phyloP scores from a whole-genome alignment of 2,797 vertebrate species.

The Sebastes hubbsi region DNA sequence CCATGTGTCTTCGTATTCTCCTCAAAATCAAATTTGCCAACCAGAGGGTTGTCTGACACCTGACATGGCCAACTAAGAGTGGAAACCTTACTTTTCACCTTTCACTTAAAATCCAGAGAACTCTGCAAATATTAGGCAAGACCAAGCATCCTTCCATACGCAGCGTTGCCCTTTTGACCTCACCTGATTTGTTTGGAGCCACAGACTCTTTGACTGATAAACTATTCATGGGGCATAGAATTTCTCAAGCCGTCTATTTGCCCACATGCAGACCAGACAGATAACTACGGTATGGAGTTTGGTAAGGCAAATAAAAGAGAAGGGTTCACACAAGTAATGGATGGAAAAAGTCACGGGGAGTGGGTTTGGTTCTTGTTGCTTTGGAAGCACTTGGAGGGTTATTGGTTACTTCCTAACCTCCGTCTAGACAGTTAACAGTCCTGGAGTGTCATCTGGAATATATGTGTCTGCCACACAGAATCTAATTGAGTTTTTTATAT shows the following conservation, averaged over 20 bases:
- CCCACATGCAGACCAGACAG: slow-evolving; percentile 12
- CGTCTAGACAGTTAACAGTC: slow-evolving; percentile 74
- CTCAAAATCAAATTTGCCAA: background rate
- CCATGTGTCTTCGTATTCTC: background rate
- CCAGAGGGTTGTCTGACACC: background rate
- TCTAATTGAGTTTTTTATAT: slow-evolving; percentile 43
- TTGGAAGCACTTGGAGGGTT: slow-evolving; percentile 39
- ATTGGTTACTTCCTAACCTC: slow-evolving; percentile 64
- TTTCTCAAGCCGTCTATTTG: slow-evolving; percentile 14
- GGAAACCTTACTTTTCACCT: background rate
- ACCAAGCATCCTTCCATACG: background rate
- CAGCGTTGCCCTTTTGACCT: slow-evolving; percentile 11
- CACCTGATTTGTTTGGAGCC: slow-evolving; percentile 25
- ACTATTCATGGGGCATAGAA: slow-evolving; percentile 37
- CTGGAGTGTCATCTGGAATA: slow-evolving; percentile 68
- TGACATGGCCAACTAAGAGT: background rate
- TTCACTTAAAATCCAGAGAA: background rate
- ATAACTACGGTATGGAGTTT: slow-evolving; percentile 24
- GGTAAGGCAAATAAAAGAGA: slow-evolving; percentile 1
- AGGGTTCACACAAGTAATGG: slow-evolving; percentile 25
- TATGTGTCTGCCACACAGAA: slow-evolving; percentile 39
- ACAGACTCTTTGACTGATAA: slow-evolving; percentile 17
- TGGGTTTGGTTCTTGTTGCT: slow-evolving; percentile 17
- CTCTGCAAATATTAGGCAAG: background rate
- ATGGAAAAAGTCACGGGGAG: slow-evolving; percentile 36